Evolutionary conservation across 2,113 vertebrate genomes (phyloP).

Genomic region (Pseudorhombus dupliciocellatus): DNA sequence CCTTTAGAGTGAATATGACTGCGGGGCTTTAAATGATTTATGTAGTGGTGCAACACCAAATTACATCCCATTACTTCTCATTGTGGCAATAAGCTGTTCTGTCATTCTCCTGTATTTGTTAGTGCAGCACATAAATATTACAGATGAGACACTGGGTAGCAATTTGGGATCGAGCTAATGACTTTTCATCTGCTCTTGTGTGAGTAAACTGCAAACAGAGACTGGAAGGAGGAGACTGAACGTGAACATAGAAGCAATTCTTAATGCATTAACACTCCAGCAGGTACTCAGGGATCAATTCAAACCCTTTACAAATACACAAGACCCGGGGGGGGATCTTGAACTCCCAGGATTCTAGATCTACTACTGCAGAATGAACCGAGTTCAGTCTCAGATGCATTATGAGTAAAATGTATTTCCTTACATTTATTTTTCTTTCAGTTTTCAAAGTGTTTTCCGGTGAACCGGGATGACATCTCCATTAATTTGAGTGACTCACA

Average conservation of each 20-base stretch:
- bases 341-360: too few relatives aligned
- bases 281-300: not conserved
- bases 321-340: too few relatives aligned
- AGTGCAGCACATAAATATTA: conserved; percentile 64
- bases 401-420: too few relatives aligned
- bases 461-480: too few relatives aligned
- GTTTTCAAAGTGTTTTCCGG: too few relatives aligned
- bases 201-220: conserved; percentile 29
- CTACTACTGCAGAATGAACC: too few relatives aligned
- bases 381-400: too few relatives aligned
- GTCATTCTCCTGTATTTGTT: conserved; percentile 64
- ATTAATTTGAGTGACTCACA: too few relatives aligned
- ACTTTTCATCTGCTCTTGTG: conserved; percentile 40
- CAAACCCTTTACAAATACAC: not conserved
- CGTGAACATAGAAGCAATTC: not conserved
- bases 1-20: conserved; percentile 32
- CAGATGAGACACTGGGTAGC: conserved; percentile 53
- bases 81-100: conserved; percentile 65
- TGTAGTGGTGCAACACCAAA: conserved; percentile 56
- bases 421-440: too few relatives aligned
- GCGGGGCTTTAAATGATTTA: conserved; percentile 56
- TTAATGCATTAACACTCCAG: not conserved
- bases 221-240: not conserved
- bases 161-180: conserved; percentile 38
- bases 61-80: conserved; percentile 72